Evolutionary conservation across 2,113 vertebrate genomes (phyloP), one percentile per base, ranked within the genome.

Genomic region (Megaleporinus macrocephalus): DNA sequence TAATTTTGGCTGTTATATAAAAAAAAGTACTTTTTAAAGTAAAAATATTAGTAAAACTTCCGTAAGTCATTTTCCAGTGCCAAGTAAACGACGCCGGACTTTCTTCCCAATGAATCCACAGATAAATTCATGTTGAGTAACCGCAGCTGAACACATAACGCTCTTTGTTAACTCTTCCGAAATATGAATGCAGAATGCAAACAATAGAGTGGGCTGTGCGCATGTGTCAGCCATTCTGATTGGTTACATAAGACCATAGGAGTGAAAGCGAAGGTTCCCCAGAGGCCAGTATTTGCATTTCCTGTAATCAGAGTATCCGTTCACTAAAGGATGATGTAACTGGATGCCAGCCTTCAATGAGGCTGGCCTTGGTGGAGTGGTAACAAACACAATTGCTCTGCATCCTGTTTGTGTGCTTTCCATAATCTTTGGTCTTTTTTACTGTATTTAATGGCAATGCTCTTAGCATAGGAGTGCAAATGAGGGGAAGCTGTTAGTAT

Each of bases 291-390:
- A 90, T 94, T 94, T 94, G 93, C 88, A 89, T 93, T 94, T 94
- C 93, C 93, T 93, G 93, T 94, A 94, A 94, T 93, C 88, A 88
- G 93, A 94, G 93, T 87, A 92, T 94, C 90, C 85, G 86, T 91
- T 92, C 91, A 91, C 86, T 92, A 89, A 91, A 92, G 91, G 88
- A 89, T 92, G 92, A 94, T 92, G 92, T 92, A 94, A 94, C 91
- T 86, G 87, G 88, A 92, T 90, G 91, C 92, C 89, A 90, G 92
- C 80, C 87, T 85, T 85, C 84, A 89, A 88, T 88, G 84, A 80
- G 76, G 81, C 66, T 85, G 83, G 78, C 55, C 70, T 33, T 75
- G 72, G 74, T 71, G 55, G 69, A 55, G 51, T 76, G n/a, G 26
- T 47, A 47, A 74, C 33, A 71, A 55, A 26, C 36, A 24, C 68